phyloP scores from a whole-genome alignment of 2,888 invertebrate species.

The Omphaloscelis lunosa region DNA sequence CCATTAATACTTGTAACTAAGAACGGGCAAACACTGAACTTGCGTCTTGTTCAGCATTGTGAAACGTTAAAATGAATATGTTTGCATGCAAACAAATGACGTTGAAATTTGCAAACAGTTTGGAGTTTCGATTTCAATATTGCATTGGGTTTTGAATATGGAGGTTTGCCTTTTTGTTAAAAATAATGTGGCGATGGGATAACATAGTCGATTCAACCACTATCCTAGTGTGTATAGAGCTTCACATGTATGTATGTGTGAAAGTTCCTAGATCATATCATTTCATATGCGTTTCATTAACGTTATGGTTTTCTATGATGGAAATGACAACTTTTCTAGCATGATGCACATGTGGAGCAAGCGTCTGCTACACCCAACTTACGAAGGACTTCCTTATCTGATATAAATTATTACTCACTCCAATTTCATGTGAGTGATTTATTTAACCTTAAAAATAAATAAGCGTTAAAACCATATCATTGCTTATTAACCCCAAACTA shows the following conservation, averaged over 20 bases:
- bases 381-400: not conserved
- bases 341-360: not conserved
- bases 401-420: not conserved
- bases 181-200: not conserved
- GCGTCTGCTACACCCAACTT: not conserved
- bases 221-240: not conserved
- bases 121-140: conserved; percentile 39
- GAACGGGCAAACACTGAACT: conserved; percentile 69
- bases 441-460: conserved; percentile 16
- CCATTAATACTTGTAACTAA: conserved; percentile 83
- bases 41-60: conserved; percentile 55
- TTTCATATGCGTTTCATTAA: not conserved
- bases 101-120: conserved; percentile 31
- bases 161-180: not conserved
- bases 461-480: conserved; percentile 28
- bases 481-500: conserved; percentile 48
- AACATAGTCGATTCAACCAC: no score
- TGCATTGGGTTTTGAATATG: conserved; percentile 9
- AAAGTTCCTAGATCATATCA: not conserved
- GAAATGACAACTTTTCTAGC: not conserved
- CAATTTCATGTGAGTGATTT: conserved; percentile 1
- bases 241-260: not conserved
- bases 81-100: conserved; percentile 25
- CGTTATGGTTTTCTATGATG: not conserved
- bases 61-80: conserved; percentile 56